These are phyloP conservation scores for Pholis gunnellus DNA, from an alignment of 2,113 vertebrate genomes.

Conservation along the genomic window DNA sequence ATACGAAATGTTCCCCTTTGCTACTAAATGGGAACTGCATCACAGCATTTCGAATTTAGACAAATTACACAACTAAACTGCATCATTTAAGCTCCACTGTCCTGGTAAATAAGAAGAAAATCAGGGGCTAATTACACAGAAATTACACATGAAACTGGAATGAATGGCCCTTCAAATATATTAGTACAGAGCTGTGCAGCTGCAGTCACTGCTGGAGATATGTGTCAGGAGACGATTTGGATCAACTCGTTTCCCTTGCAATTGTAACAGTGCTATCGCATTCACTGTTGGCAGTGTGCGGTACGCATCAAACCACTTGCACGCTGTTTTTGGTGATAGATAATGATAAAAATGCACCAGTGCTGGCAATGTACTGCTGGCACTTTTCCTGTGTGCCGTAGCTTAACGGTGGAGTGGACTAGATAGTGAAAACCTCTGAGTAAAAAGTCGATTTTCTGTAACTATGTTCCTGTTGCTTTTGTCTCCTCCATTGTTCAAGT, in stretches of 20 bases:
- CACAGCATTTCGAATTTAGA: neutral
- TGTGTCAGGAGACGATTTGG: neutral
- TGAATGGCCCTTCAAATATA: neutral
- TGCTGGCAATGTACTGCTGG: neutral
- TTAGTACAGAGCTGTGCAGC: neutral
- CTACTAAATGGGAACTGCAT: neutral
- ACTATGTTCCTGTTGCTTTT: neutral
- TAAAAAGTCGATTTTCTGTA: neutral
- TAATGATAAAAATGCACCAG: constrained; percentile 26
- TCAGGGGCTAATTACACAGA: neutral
- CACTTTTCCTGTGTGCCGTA: neutral
- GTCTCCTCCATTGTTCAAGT: neutral
- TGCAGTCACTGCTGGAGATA: neutral
- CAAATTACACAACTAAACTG: neutral
- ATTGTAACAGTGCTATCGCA: neutral
- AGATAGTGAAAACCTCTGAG: neutral
- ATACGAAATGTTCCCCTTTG: no score
- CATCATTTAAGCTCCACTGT: neutral
- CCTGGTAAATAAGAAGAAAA: neutral
- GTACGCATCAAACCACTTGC: constrained; percentile 23
- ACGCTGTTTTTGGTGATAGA: neutral
- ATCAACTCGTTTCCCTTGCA: constrained; percentile 3
- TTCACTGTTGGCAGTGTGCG: constrained; percentile 13
- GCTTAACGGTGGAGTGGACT: neutral
- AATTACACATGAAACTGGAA: neutral